Evolutionary conservation across 1,140 invertebrate genomes (phyloP).

Genomic region (Laupala kohalensis): DNA sequence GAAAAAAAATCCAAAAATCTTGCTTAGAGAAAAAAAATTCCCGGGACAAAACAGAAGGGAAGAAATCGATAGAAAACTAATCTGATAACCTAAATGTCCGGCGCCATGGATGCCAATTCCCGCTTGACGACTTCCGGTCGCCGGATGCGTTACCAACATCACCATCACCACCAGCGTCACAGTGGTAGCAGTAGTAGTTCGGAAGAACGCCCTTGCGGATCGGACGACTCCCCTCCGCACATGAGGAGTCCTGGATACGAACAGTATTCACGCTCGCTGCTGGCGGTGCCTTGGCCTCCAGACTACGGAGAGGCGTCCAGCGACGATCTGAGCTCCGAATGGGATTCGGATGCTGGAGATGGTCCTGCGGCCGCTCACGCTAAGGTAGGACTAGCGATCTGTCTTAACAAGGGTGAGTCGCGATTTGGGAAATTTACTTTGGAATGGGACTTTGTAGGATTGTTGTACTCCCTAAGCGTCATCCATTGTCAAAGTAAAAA

Average conservation of each 20-base stretch:
- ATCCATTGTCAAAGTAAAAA: too few relatives aligned
- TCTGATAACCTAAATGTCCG: too few relatives aligned
- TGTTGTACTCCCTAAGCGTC: too few relatives aligned
- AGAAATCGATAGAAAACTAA: too few relatives aligned
- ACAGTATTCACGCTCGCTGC: conserved; percentile 58
- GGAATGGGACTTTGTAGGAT: too few relatives aligned
- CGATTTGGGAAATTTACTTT: too few relatives aligned
- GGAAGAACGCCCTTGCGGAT: neutral
- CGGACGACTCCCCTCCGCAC: neutral
- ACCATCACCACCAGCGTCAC: neutral
- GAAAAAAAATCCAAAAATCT: too few relatives aligned
- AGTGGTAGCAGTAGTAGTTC: neutral
- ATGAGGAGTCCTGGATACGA: conserved; percentile 46
- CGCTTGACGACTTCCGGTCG: neutral
- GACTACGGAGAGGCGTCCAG: conserved; percentile 75
- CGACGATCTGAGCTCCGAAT: conserved; percentile 78
- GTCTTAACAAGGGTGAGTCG: too few relatives aligned
- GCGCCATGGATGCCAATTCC: neutral
- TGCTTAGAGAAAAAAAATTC: too few relatives aligned
- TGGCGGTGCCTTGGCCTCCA: conserved; percentile 51
- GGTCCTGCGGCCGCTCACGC: conserved; percentile 14
- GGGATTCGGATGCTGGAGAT: conserved; percentile 63
- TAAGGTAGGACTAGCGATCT: too few relatives aligned
- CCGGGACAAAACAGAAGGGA: too few relatives aligned
- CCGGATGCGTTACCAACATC: neutral